Evolutionary conservation across 1,140 invertebrate species (phyloP).

Genomic region (Lordiphosa mommai): DNA sequence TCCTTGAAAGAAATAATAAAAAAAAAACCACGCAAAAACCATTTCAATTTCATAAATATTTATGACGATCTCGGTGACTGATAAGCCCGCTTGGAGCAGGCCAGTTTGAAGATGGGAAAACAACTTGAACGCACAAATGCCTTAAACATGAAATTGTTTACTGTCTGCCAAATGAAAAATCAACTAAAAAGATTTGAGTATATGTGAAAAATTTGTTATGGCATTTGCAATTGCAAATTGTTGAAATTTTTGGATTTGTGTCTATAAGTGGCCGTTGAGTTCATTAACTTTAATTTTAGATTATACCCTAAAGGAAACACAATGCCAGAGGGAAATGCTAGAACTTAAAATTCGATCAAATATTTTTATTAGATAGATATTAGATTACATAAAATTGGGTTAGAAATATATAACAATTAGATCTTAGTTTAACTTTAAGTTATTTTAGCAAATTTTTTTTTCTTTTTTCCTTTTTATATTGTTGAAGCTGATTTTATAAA

Average conservation of each 20-base stretch:
- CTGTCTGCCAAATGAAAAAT: background rate
- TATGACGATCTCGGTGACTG: conserved; percentile 1
- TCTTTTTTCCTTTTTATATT: no score
- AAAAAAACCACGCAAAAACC: background rate
- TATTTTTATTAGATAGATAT: no score
- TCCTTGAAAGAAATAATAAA: no score
- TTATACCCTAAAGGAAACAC: no score
- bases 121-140: background rate
- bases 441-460: no score
- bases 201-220: background rate
- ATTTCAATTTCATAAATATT: conserved; percentile 9
- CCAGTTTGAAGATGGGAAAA: conserved; percentile 9
- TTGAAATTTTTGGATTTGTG: conserved; percentile 3
- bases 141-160: conserved; percentile 1
- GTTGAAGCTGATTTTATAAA: no score
- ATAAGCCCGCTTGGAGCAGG: background rate
- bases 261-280: conserved; percentile 2
- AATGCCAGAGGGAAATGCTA: no score
- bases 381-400: no score
- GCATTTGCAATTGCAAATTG: conserved; percentile 1
- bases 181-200: no score
- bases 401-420: no score
- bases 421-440: no score
- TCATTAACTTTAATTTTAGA: background rate
- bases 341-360: no score